These are phyloP conservation scores for Protobothrops flavoviridis DNA, from an alignment of 2,113 vertebrate species.

Conservation along the genomic window DNA sequence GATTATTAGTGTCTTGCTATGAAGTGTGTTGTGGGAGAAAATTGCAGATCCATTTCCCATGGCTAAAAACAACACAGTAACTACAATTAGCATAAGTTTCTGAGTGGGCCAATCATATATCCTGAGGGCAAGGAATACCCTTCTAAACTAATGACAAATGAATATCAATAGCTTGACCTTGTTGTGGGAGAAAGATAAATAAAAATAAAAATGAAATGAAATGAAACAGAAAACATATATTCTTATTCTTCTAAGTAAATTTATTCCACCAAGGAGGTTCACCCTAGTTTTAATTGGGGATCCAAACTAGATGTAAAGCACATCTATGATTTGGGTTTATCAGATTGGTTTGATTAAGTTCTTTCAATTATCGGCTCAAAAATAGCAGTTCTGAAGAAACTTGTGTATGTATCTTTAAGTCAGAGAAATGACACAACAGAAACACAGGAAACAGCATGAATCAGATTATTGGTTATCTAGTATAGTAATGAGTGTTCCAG, in stretches of 20 bases:
- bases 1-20: conserved; percentile 48
- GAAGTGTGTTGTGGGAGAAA: conserved; percentile 47
- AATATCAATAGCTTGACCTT: conserved; percentile 60
- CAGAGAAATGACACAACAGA: not conserved
- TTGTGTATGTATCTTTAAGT: not conserved
- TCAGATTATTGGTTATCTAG: not conserved
- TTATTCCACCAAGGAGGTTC: rapidly evolving
- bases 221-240: not conserved
- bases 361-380: not conserved
- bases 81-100: conserved; percentile 49
- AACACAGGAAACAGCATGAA: not conserved
- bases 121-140: conserved; percentile 45
- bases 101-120: conserved; percentile 53
- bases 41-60: conserved; percentile 55
- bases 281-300: not conserved
- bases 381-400: not conserved
- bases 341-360: not conserved
- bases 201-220: conserved; percentile 27
- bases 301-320: not conserved
- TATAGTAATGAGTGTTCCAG: not conserved
- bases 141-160: conserved; percentile 56
- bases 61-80: conserved; percentile 41
- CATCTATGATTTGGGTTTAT: not conserved
- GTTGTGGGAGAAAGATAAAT: conserved; percentile 31
- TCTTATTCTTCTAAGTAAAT: not conserved